Conservation (phyloP, 2,888 invertebrate species). For the Cybosia mesomella region DNA sequence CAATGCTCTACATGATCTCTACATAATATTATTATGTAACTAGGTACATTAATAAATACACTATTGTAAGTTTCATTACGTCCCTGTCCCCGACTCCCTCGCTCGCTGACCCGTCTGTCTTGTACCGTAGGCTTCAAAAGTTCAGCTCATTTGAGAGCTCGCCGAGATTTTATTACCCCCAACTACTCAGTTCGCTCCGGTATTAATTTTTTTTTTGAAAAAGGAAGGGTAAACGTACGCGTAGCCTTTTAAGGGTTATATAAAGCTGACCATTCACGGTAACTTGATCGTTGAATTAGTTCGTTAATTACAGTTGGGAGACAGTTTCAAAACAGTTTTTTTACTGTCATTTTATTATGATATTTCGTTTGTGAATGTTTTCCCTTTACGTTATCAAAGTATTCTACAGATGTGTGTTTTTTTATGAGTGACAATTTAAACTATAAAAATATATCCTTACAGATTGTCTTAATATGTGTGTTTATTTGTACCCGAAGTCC, state of each 20-base stretch:
- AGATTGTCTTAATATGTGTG: not conserved
- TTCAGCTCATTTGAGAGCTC: conserved; percentile 86
- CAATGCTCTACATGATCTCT: not conserved
- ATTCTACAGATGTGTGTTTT: not conserved
- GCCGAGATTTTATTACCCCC: conserved; percentile 86
- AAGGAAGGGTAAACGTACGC: conserved; percentile 77
- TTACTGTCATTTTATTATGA: conserved; percentile 44
- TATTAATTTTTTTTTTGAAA: conserved; percentile 76
- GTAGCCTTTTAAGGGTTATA: conserved; percentile 74
- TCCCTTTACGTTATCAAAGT: conserved; percentile 14
- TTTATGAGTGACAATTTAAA: not conserved
- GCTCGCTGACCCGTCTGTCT: conserved; percentile 83
- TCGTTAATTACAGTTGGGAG: conserved; percentile 78
- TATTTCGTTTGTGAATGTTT: conserved; percentile 40
- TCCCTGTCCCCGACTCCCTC: conserved; percentile 78
- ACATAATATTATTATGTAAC: not conserved
- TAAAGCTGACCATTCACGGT: conserved; percentile 81
- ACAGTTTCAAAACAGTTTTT: conserved; percentile 72
- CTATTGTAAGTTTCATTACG: conserved; percentile 51
- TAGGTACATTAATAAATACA: not conserved
- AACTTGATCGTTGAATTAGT: conserved; percentile 79
- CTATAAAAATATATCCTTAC: not conserved
- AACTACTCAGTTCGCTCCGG: conserved; percentile 76
- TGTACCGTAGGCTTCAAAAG: conserved; percentile 85
- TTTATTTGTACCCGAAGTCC: not conserved